Conservation (phyloP, 2,888 invertebrate species). For the Shargacucullia verbasci region DNA sequence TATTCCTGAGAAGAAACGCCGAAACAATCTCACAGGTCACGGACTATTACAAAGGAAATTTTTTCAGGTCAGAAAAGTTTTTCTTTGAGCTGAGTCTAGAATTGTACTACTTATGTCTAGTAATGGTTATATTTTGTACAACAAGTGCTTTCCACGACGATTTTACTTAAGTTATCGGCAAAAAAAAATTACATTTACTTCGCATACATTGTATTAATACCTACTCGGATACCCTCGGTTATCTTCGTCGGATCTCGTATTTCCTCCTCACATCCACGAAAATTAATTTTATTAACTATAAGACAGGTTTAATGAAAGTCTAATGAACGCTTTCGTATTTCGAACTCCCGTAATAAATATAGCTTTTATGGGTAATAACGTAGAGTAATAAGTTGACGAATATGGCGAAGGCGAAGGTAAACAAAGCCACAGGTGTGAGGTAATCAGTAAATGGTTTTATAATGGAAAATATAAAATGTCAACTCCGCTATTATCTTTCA, state of each 20-base stretch:
- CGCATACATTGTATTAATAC: background rate
- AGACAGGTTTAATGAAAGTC: constrained; percentile 38
- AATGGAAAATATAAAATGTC: too few species aligned
- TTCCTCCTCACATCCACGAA: constrained; percentile 17
- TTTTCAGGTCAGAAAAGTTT: background rate
- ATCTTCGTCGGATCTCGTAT: constrained; percentile 21
- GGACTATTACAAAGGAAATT: too few species aligned
- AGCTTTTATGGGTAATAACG: constrained; percentile 40
- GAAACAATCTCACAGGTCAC: too few species aligned
- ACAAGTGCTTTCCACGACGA: background rate
- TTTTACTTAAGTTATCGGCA: constrained; percentile 1
- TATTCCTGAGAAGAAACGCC: too few species aligned
- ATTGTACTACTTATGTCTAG: too few species aligned
- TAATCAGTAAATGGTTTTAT: too few species aligned
- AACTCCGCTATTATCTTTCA: too few species aligned
- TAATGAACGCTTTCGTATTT: constrained; percentile 40
- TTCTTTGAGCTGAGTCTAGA: too few species aligned
- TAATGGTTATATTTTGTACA: too few species aligned
- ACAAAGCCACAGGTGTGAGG: background rate
- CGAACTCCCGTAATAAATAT: constrained; percentile 38
- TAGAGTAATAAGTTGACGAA: constrained; percentile 37
- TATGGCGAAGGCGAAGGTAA: constrained; percentile 14
- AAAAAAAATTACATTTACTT: background rate
- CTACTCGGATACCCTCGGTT: constrained; percentile 6
- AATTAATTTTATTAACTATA: constrained; percentile 37